These are phyloP conservation scores for Macropis europaea DNA, from an alignment of 2,888 invertebrate genomes.

Conservation along the genomic window DNA sequence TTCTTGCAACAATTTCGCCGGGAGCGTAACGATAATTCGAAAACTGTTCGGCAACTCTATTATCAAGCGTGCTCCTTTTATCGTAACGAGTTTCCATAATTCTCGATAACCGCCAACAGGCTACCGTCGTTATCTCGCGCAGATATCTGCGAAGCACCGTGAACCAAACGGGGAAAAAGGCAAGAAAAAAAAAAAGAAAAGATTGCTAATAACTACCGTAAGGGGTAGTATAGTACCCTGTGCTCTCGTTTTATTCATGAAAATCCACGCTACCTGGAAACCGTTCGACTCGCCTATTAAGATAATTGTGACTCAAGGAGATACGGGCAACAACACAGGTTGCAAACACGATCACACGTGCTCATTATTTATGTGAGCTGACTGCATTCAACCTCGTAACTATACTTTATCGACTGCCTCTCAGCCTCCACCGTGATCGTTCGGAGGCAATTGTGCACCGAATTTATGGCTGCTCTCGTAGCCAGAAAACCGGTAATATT, in stretches of 20 bases:
- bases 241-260: conserved; percentile 8
- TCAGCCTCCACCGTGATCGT: conserved; percentile 19
- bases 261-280: conserved; percentile 44
- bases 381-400: neutral
- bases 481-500: conserved; percentile 3
- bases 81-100: conserved; percentile 33
- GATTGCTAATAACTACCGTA: neutral
- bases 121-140: neutral
- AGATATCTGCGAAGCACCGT: neutral
- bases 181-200: too few relatives aligned
- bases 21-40: conserved; percentile 10
- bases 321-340: conserved; percentile 4
- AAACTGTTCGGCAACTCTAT: conserved; percentile 26
- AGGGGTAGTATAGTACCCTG: neutral
- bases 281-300: conserved; percentile 39
- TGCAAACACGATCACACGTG: conserved; percentile 20
- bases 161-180: conserved; percentile 2
- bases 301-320: conserved; percentile 49
- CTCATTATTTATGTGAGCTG: conserved; percentile 43
- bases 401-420: conserved; percentile 19
- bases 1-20: neutral
- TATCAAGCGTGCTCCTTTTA: neutral
- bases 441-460: conserved; percentile 19
- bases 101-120: conserved; percentile 19
- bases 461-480: conserved; percentile 21